Evolutionary conservation across 2,113 vertebrate species (phyloP).

Genomic region (Thryonomys swinderianus): DNA sequence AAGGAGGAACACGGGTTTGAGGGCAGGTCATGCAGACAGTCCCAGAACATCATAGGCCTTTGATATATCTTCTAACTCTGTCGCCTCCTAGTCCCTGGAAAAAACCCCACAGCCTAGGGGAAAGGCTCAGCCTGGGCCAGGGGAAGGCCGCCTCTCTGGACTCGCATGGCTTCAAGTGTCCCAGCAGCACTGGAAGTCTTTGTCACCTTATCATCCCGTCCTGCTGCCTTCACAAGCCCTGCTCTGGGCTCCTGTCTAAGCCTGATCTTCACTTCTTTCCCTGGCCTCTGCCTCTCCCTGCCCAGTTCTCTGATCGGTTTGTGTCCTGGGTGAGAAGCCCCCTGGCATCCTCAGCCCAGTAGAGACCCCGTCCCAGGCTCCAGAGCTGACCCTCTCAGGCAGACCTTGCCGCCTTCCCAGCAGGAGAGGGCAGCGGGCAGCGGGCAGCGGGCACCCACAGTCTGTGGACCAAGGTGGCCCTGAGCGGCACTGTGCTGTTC

Average conservation of each 20-base stretch:
- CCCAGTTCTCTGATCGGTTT: neutral
- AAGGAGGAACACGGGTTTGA: no score
- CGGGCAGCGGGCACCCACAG: neutral
- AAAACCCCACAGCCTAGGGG: neutral
- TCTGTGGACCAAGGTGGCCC: neutral
- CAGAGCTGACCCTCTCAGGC: neutral
- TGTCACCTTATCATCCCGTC: no score
- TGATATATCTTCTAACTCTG: no score
- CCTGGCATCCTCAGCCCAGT: neutral
- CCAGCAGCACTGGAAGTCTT: fast-evolving
- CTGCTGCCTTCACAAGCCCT: neutral
- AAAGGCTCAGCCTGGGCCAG: neutral
- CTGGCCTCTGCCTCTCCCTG: neutral
- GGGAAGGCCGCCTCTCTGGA: neutral
- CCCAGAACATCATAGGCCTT: no score
- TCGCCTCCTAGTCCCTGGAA: no score
- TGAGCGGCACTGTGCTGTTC: neutral
- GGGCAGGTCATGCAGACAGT: no score
- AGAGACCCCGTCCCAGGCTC: neutral
- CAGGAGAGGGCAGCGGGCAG: neutral
- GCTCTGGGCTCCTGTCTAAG: neutral
- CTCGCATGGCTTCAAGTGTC: fast-evolving
- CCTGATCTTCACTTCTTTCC: neutral
- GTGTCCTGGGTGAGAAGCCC: neutral
- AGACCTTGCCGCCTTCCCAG: neutral